Evolutionary conservation across 1,140 invertebrate genomes (phyloP), one percentile per base, ranked within the genome.

Genomic region (Cyclina sinensis): DNA sequence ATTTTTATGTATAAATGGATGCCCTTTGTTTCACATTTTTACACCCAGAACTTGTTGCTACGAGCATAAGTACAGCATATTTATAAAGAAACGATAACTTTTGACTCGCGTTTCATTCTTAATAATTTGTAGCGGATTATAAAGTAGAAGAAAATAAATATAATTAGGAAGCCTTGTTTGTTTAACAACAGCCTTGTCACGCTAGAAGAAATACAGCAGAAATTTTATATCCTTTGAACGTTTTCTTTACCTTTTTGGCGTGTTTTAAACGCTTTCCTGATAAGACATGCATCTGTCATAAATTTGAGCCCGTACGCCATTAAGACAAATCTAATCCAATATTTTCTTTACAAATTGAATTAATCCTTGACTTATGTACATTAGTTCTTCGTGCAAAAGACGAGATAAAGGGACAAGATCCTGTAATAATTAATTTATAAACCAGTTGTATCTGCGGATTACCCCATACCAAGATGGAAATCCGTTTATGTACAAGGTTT

Each of bases 321-420:
- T 68, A 74, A 76, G 65, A 85, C 70, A 48, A 74, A 76, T 37
- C 43, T 85, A 85, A 85, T 43, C 82, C 70, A 74, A 85, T 85
- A 85, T 85, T 85, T 85, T 85, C 82, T 70, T 85, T 70, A 57
- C 82, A 85, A 85, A 85, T 85, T 85, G 68, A 4, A 51, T 54
- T 85, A 85, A 85, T 85, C 82, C 62, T 76, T 76, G 82, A 74
- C 68, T 85, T 54, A 70, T 74, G 82, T 74, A 51, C 65, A 57
- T 70, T 85, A 74, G 82, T 74, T 74, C 62, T 70, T 30, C 48
- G 57, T 73, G 48, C 68, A 84, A 18, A 65, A 21, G 27, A 51
- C 37, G 3, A 84, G 46, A 24, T 37, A 84, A 30, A 43, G 39
- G 24, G n/a, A 57, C 18, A 24, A 14, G 18, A 37, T 37, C 65